Evolutionary conservation across 2,797 vertebrate genomes (phyloP).

Genomic region (Dromococcyx pavoninus): DNA sequence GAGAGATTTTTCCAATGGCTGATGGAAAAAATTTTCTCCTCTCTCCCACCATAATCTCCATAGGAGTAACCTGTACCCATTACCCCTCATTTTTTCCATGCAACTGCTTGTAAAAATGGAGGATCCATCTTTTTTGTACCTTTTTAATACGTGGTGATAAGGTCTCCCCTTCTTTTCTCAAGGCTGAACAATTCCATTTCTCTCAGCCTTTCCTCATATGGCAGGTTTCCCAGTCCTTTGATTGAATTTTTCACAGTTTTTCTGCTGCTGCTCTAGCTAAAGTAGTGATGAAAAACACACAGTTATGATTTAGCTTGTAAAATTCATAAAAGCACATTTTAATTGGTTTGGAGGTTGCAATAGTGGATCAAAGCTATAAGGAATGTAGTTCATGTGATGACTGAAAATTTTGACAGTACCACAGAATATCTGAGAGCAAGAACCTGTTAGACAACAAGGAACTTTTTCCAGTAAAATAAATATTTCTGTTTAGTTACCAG

Average conservation of each 20-base stretch:
- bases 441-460: not conserved
- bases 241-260: not conserved
- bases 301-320: not conserved
- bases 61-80: too few species aligned
- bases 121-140: too few species aligned
- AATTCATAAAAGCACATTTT: not conserved
- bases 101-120: too few species aligned
- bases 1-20: too few species aligned
- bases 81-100: too few species aligned
- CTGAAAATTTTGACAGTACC: not conserved
- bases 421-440: not conserved
- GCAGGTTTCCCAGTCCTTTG: too few species aligned
- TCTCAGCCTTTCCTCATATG: too few species aligned
- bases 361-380: not conserved
- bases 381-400: not conserved
- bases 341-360: not conserved
- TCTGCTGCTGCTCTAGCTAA: not conserved
- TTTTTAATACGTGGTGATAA: too few species aligned
- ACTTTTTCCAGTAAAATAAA: constrained; percentile 11
- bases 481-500: not conserved
- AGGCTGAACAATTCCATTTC: too few species aligned
- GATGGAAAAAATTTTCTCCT: too few species aligned
- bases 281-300: not conserved
- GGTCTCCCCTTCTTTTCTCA: too few species aligned
- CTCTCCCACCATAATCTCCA: too few species aligned